Conservation (phyloP, 2,797 vertebrate genomes). For the Hylomyscus alleni region DNA sequence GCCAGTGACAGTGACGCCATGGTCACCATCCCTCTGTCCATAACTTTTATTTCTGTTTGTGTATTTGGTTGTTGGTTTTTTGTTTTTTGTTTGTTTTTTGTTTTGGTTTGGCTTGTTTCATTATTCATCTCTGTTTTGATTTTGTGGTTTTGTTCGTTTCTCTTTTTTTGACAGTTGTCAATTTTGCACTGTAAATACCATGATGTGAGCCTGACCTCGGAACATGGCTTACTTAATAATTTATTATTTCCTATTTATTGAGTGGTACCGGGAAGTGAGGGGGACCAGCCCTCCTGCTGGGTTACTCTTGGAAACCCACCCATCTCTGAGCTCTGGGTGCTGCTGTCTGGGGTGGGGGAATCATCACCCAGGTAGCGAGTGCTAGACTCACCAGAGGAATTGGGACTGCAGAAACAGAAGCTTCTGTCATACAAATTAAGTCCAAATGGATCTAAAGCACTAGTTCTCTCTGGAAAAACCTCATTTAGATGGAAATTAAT, state of each 20-base stretch:
- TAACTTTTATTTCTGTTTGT: not conserved
- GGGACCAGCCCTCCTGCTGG: not conserved
- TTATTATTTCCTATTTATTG: slow-evolving; percentile 93
- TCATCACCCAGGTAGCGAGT: slow-evolving; percentile 63
- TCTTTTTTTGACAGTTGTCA: slow-evolving; percentile 10
- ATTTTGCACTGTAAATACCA: slow-evolving; percentile 92
- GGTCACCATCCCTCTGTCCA: not conserved
- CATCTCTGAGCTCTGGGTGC: not conserved
- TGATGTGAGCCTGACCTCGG: slow-evolving; percentile 75
- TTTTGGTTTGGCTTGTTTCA: not conserved
- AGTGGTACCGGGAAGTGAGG: slow-evolving; percentile 77
- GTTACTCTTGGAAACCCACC: slow-evolving; percentile 10
- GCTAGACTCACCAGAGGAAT: slow-evolving; percentile 40
- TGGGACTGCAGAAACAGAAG: slow-evolving; percentile 66
- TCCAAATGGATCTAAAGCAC: slow-evolving; percentile 74
- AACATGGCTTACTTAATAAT: slow-evolving; percentile 87
- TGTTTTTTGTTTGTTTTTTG: not conserved
- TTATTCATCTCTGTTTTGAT: not conserved
- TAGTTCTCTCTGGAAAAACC: slow-evolving; percentile 77
- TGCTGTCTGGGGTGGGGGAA: not conserved
- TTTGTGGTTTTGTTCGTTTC: not conserved
- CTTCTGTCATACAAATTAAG: slow-evolving; percentile 75
- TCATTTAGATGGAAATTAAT: slow-evolving; percentile 83
- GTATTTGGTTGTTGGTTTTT: not conserved
- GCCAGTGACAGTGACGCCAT: not conserved